phyloP scores from a whole-genome alignment of 1,140 invertebrate genomes.

The Diploscapter pachys region DNA sequence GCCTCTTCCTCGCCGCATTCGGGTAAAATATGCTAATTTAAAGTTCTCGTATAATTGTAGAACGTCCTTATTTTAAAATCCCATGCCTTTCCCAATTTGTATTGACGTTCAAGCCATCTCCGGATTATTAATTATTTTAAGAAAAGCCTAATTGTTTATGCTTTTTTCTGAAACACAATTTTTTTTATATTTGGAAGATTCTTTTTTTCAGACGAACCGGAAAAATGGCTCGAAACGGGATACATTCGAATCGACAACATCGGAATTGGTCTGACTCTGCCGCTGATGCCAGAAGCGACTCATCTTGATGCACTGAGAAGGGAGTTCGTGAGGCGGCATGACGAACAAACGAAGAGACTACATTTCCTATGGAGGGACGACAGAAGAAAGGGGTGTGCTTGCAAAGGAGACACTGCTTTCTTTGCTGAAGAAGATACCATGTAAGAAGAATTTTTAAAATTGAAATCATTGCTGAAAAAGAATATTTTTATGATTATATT shows the following conservation, averaged over 20 bases:
- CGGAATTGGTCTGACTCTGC: conserved; percentile 27
- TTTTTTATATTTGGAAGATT: no score
- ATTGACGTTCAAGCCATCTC: no score
- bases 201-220: no score
- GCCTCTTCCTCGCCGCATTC: neutral
- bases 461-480: no score
- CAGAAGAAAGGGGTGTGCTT: conserved; percentile 73
- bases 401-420: conserved; percentile 87
- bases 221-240: conserved; percentile 12
- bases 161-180: no score
- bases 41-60: neutral
- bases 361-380: conserved; percentile 85
- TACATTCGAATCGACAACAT: no score
- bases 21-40: neutral
- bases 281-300: conserved; percentile 48
- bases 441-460: conserved; percentile 8
- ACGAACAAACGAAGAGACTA: conserved; percentile 78
- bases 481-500: no score
- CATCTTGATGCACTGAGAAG: conserved; percentile 54
- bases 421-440: conserved; percentile 67
- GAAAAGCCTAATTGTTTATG: no score
- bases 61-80: no score
- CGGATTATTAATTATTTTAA: no score
- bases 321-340: conserved; percentile 78
- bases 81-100: no score